Evolutionary conservation across 1,140 invertebrate genomes (phyloP), one percentile per base, ranked within the genome.

Genomic region (Apis mellifera): DNA sequence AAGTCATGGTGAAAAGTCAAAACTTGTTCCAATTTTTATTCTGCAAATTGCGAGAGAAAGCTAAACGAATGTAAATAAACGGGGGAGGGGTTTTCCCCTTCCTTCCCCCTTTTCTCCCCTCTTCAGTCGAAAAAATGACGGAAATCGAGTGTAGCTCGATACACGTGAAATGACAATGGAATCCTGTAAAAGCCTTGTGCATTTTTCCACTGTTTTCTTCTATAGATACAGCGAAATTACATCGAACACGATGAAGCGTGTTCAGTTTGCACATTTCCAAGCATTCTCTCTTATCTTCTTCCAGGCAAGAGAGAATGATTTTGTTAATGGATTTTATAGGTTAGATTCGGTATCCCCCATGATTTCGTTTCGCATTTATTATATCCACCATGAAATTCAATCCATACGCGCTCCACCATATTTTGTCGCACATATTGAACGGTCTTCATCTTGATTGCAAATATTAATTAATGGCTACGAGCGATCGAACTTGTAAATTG

Each of bases 281-380:
- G 21, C 55, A 19, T 48, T 15, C n/a, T 52, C 23, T 76, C 65
- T 68, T 71, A 26, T 81, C 62, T 57, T 75, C 21, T 15, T 19
- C 0, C 17, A 9, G n/a, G 42, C 59, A 65, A 60, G 52, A 17
- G 1, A 9, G 23, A 50, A 26, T 76, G 68, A 65, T 60, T 55
- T 80, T 48, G 76, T 86, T 78, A 59, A 72, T 17, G n/a, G 68
- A 86, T 85, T 84, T 78, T 42, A 54, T 54, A 21, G n/a, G 70
- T 59, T 13, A 54, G n/a, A 54, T 82, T 65, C 55, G 66, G 70
- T 15, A 72, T n/a, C 75, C 72, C 60, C 72, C 60, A 65, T 70
- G 62, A 42, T 69, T 62, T 76, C 48, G 21, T 60, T 75, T 32
- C 32, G 17, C 26, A 8, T 32, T 64, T 26, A 26, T 64, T 32